A percentile compares a stretch with the other conserved stretches of the same genome.
Evolutionary conservation across 2,113 vertebrate species (phyloP).

Genomic region (Stictonetta naevosa): DNA sequence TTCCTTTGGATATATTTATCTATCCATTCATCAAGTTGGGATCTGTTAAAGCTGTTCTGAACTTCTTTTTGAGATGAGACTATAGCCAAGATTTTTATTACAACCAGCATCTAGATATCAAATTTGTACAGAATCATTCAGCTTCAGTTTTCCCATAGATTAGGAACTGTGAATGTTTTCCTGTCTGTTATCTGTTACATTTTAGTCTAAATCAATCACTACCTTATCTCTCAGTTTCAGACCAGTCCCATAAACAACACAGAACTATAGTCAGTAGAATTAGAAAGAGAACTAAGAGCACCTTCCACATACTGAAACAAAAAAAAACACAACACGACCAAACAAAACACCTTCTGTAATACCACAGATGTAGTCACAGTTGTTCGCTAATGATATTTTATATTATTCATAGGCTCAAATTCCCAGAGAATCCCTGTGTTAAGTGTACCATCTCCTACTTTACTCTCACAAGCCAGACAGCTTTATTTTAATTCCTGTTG

Average conservation of each 20-base stretch:
- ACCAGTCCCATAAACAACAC: background rate
- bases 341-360: background rate
- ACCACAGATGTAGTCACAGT: background rate
- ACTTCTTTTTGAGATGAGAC: background rate
- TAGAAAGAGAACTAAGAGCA: background rate
- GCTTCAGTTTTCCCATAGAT: background rate
- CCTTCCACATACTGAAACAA: background rate
- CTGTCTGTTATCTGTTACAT: background rate
- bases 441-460: fast-evolving
- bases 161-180: background rate
- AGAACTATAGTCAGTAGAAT: background rate
- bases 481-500: background rate
- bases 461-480: background rate
- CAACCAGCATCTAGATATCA: background rate
- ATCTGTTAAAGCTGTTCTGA: background rate
- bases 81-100: background rate
- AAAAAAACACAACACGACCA: background rate
- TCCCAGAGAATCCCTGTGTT: background rate
- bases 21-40: background rate
- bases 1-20: background rate
- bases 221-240: background rate
- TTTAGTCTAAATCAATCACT: background rate
- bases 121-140: background rate
- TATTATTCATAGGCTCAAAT: background rate
- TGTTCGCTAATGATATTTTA: background rate